Conservation (phyloP, 1,140 invertebrate species). For the Archegozetes longisetosus region DNA sequence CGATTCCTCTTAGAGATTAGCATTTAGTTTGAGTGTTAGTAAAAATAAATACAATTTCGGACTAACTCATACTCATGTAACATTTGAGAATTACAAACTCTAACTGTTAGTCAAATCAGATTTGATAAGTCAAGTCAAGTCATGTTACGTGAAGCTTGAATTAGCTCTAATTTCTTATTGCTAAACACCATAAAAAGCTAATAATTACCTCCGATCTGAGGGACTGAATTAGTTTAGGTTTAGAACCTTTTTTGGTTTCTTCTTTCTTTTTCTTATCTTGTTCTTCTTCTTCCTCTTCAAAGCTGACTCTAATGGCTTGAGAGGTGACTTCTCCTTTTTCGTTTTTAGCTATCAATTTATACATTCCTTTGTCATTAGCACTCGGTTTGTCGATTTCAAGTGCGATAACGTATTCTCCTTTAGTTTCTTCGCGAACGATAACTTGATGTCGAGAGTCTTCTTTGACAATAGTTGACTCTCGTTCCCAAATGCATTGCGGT, state of each 20-base stretch:
- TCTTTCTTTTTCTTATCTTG: slow-evolving; percentile 14
- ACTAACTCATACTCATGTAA: too few species aligned
- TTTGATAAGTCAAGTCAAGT: too few species aligned
- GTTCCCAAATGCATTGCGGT: slow-evolving; percentile 75
- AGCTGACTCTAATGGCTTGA: slow-evolving; percentile 58
- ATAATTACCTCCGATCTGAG: slow-evolving; percentile 50
- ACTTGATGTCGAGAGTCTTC: slow-evolving; percentile 55
- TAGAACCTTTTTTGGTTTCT: slow-evolving; percentile 42
- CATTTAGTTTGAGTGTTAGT: too few species aligned
- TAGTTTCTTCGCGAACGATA: slow-evolving; percentile 40
- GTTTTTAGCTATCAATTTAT: slow-evolving; percentile 78
- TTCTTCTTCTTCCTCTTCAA: slow-evolving; percentile 18
- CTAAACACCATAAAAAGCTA: neutral
- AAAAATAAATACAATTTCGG: too few species aligned
- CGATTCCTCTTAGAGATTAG: too few species aligned
- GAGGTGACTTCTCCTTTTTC: slow-evolving; percentile 82
- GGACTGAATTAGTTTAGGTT: slow-evolving; percentile 43
- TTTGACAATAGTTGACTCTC: slow-evolving; percentile 56
- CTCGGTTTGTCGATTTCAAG: slow-evolving; percentile 43
- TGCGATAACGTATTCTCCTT: slow-evolving; percentile 24
- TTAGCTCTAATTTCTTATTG: neutral
- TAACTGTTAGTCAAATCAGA: too few species aligned
- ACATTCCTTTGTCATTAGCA: slow-evolving; percentile 62
- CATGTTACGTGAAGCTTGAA: too few species aligned
- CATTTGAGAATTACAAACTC: too few species aligned